Base-by-base conservation (phyloP, 2,888 invertebrate genomes). In the Morpho achilles region DNA sequence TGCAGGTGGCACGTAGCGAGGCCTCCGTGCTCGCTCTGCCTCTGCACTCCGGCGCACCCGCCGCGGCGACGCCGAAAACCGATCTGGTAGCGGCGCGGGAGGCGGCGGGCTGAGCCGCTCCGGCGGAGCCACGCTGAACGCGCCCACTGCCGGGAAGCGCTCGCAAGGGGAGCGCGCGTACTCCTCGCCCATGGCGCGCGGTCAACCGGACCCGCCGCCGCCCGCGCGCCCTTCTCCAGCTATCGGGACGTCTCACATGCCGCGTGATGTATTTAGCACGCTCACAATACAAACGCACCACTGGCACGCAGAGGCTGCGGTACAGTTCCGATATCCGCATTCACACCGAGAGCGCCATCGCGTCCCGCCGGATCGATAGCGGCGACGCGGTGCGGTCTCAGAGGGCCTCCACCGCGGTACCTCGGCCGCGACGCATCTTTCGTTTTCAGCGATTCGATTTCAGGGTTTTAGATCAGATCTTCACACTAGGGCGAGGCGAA, bases 41-140 rank as follows among this genome's bases (percentile, higher is more conserved):
- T 94, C 93, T 62, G 94, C 93, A 62, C 94, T 91, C 71, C 94
- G 93, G 72, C 94, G 90, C 87, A 79, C 93, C 85, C 82, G 93
- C 91, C 80, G 92, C 85, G 78, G 92, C 76, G 77, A 92, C 65
- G 92, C 91, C 90, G 91, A 82, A 76, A 87, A 84, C 70, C 91
- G 84, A 83, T 92, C 80, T 91, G 88, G 84, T 87, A 92, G 81
- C 91, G 93, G 82, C 92, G 93, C 80, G 91, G 92, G 87, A 93
- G 92, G 92, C 79, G 93, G 93, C 80, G 89, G 89, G 87, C 88
- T 88, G 74, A 93, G 93, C 72, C 94, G 83, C 76, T 93, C 93
- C 71, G 94, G 93, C 71, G 93, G 93, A 68, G 93, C 92, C 80
- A 92, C 89, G 78, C 92, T 92, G 90, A 91, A 91, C 78, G 87